Base-by-base conservation (phyloP, 2,888 invertebrate species). In the Prenolepis imparis region DNA sequence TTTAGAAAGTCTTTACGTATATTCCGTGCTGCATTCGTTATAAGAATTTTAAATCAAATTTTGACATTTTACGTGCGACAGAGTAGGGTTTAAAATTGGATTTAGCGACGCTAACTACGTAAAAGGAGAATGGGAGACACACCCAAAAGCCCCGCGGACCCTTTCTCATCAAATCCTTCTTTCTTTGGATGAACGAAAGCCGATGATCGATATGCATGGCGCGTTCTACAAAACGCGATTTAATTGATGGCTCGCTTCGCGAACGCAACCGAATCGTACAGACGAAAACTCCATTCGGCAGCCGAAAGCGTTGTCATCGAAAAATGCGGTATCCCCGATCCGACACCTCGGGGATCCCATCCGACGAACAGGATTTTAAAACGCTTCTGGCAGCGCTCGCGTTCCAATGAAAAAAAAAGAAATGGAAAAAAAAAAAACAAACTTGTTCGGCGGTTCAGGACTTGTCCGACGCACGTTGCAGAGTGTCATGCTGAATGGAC, bases 351-450 rank as follows among this genome's bases (percentile, higher is more conserved):
- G 48, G 48, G 12, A 80, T 80, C 70, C 68, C 36, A 61, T 80
- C 70, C 78, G 44, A 80, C 68, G 68, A 80, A 80, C 78, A 68
- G 68, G 78, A 80, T 80, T 80, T 80, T 68, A 80, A 78, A 80
- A 70, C 59, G 78, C 68, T 80, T 70, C 78, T 70, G 78, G 78
- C 78, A 70, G 78, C 59, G 78, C 32, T 28, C 59, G 5, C 39
- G 44, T 48, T 12, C 36, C 70, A 36, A 48, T 9, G 36, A 36
- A 80, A 80, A 80, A 61, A 80, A n/a, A 28, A 28, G 68, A 36
- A 78, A 78, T 59, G 24, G 24, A 52, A 18, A 52, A 68, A 68
- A 78, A 68, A 68, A 67, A 68, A 68, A 48, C 59, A 68, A 68
- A 44, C 59, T 68, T 80, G 78, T 78, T 59, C 44, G 59, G 32